These are phyloP conservation scores for Solenopsis fugax DNA, from an alignment of 1,140 invertebrate genomes.

Conservation along the genomic window DNA sequence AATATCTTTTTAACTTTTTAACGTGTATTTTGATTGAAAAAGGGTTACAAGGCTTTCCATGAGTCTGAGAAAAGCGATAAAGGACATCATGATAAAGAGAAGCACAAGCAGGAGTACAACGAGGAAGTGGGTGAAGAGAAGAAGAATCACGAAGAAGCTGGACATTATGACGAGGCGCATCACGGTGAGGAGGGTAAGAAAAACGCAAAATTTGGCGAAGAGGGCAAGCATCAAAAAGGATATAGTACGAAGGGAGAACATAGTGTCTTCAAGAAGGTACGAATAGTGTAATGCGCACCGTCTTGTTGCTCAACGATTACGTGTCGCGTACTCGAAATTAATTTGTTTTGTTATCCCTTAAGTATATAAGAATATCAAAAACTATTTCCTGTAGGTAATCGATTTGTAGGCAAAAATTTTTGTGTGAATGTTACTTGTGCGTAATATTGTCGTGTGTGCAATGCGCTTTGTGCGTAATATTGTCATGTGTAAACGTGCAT, in stretches of 20 bases:
- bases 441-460: too few species aligned
- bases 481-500: too few species aligned
- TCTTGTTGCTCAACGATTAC: not conserved
- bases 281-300: not conserved
- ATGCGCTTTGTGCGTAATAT: too few species aligned
- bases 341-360: not conserved
- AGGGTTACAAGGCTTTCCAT: conserved; percentile 83
- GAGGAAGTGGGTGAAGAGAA: conserved; percentile 80
- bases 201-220: conserved; percentile 86
- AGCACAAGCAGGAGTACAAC: conserved; percentile 80
- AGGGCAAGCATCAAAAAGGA: conserved; percentile 90
- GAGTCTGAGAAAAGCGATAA: conserved; percentile 82
- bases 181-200: conserved; percentile 83
- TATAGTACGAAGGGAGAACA: conserved; percentile 91
- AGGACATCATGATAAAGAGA: conserved; percentile 82
- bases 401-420: too few species aligned
- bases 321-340: not conserved
- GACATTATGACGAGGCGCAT: conserved; percentile 83
- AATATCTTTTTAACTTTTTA: not conserved
- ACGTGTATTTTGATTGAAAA: not conserved
- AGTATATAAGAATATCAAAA: too few species aligned
- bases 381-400: too few species aligned
- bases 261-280: conserved; percentile 90
- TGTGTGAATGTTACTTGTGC: too few species aligned
- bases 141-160: conserved; percentile 82